Conservation (phyloP, 2,113 vertebrate genomes). For the Xyrauchen texanus region DNA sequence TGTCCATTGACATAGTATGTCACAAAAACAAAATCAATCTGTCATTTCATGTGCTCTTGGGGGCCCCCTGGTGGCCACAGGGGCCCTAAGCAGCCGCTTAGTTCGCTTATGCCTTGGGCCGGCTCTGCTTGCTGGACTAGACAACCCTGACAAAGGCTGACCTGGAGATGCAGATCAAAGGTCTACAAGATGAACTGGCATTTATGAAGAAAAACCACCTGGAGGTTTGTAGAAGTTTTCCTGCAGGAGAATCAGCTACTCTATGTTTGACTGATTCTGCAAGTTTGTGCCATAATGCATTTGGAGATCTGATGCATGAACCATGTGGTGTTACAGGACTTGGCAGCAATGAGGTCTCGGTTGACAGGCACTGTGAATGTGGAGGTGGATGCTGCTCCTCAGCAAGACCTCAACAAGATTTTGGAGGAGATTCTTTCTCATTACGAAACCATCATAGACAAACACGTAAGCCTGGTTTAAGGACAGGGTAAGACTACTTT, state of each 20-base stretch:
- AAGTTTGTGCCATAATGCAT: not conserved
- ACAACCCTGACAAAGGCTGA: slow-evolving; percentile 86
- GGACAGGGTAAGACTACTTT: slow-evolving; percentile 81
- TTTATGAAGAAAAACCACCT: slow-evolving; percentile 90
- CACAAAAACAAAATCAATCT: no score
- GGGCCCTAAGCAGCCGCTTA: no score
- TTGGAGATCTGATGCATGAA: slow-evolving; percentile 4
- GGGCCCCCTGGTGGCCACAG: no score
- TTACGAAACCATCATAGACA: slow-evolving; percentile 87
- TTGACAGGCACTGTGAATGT: slow-evolving; percentile 85
- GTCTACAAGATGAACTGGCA: slow-evolving; percentile 87
- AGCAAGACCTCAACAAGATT: slow-evolving; percentile 83
- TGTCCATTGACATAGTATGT: no score
- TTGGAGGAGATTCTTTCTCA: slow-evolving; percentile 89
- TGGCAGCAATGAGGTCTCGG: slow-evolving; percentile 81
- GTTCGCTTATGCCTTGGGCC: no score
- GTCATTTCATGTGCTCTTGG: no score
- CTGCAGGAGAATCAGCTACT: not conserved
- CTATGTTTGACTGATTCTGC: not conserved
- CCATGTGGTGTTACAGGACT: slow-evolving; percentile 75
- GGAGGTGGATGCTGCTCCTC: slow-evolving; percentile 90
- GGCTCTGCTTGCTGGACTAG: slow-evolving; percentile 88
- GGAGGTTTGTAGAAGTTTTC: slow-evolving; percentile 74
- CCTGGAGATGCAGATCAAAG: slow-evolving; percentile 89
- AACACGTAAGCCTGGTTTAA: slow-evolving; percentile 89